Conservation (phyloP, 35 echinoderm and acorn worm genomes). For the Eucidaris tribuloides region DNA sequence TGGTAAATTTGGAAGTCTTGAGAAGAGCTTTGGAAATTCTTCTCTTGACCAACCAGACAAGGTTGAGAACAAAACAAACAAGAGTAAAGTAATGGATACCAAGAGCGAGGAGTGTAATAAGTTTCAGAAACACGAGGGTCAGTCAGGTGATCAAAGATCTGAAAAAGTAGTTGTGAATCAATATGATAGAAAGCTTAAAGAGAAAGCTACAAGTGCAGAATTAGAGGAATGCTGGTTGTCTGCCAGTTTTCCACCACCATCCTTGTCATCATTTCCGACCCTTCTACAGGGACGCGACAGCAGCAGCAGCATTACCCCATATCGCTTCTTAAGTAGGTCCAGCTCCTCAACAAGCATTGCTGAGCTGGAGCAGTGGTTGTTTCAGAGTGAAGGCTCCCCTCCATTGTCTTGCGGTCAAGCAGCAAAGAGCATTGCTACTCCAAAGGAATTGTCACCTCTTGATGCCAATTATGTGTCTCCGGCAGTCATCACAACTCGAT, state of each 20-base stretch:
- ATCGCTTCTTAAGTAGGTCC: not conserved
- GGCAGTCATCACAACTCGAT: not conserved
- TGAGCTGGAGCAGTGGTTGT: not conserved
- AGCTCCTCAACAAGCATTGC: slow-evolving; percentile 12
- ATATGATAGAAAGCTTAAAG: not conserved
- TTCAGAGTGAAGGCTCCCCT: not conserved
- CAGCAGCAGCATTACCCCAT: not conserved
- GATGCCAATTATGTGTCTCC: not conserved
- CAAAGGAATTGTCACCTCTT: not conserved
- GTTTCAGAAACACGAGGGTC: no score
- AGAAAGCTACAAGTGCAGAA: not conserved
- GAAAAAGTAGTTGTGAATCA: not conserved
- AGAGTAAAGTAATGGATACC: no score
- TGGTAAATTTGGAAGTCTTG: slow-evolving; percentile 13
- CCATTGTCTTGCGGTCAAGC: not conserved
- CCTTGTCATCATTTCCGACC: not conserved
- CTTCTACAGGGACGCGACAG: not conserved
- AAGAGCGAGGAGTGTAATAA: no score
- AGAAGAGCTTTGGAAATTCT: not conserved
- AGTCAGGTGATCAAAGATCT: no score
- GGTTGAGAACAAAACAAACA: no score
- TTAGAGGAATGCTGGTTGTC: not conserved
- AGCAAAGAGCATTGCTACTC: not conserved
- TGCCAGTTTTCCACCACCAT: not conserved
- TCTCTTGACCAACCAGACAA: not conserved